Base-by-base conservation (phyloP, 1,140 invertebrate genomes). In the Nymphalis io region DNA sequence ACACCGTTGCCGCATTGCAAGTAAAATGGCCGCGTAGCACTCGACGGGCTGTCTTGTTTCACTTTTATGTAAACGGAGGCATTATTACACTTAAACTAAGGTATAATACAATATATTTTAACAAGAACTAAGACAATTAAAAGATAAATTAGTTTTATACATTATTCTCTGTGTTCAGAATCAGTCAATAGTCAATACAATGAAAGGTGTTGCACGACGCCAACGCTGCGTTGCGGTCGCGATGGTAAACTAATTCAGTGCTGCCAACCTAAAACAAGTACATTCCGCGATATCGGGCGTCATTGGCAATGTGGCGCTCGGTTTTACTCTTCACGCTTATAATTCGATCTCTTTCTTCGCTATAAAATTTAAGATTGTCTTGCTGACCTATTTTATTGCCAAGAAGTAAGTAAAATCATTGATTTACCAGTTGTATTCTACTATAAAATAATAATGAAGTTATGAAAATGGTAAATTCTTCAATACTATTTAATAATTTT, bases 1-100 rank as follows among this genome's bases (percentile, higher is more conserved):
- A 93, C 93, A 94, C 93, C 92, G 93, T 93, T 94, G 93, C 93
- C 93, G 94, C 94, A 94, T 94, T 92, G 93, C 91, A 93, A 93
- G 93, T 93, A 94, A 94, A 94, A 94, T 94, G 94, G 94, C 94
- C 93, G 94, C 93, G 93, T 90, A 92, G 86, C 92, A 92, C 90
- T 89, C 81, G 84, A 88, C 85, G 77, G 87, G 89, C 89, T 87
- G 89, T 85, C 77, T 89, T 88, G 72, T 88, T 87, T 88, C 87
- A 90, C 88, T 78, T 89, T 87, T 87, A 89, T 87, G 89, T 90
- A 87, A 90, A 91, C 78, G 86, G 87, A 83, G 84, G 81, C 88
- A 92, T 90, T 78, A 85, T 92, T 91, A 77, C 88, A 89, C 89
- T 90, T 85, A 88, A 82, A 85, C 89, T 88, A 89, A 85, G 74